Base-by-base conservation (phyloP, 2,797 vertebrate species). In the Phalloptychus januarius region DNA sequence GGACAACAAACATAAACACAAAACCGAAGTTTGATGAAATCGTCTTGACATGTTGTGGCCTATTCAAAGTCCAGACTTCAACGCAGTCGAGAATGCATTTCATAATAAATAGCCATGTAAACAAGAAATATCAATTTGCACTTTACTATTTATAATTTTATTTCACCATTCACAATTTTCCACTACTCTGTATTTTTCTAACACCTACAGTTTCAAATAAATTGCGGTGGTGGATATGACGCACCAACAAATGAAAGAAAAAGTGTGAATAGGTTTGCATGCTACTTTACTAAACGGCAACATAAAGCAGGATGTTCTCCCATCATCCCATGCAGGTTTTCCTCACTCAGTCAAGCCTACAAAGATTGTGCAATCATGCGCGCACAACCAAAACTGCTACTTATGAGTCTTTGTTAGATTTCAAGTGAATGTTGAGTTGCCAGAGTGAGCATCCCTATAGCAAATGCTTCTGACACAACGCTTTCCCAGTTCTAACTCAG, bases 291-390 rank as follows among this genome's bases (percentile, higher is more conserved):
- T 40, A 67, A 40, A 40, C 6, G 1, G 36, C 12, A 67, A 23
- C 7, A 13, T 67, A 38, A 25, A 11, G 33, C 12, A 7, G 23
- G 20, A 4, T 12, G 18, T 40, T 67, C 36, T 38, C 16, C 16
- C 33, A 3, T 63, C 33, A 23, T 18, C 33, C 52, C 25, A 54
- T 54, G 52, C 25, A n/a, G 52, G 85, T 78, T 88, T 75, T 88
- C 88, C 86, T 88, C 78, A 81, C 86, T 85, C 83, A 87, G 33
- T 89, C 89, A 84, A 85, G 87, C 83, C 72, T 85, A 83, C 73
- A 75, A 79, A 85, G 79, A 93, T 89, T 86, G 90, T 90, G 82
- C 76, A 85, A 36, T 82, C 87, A 86, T 85, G 87, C 82, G 85
- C 85, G 83, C 82, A 33, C 38, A 80, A 82, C 84, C 81, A 80